Evolutionary conservation across 2,888 invertebrate species (phyloP), one percentile per base, ranked within the genome.

Genomic region (Argyresthia goedartella): DNA sequence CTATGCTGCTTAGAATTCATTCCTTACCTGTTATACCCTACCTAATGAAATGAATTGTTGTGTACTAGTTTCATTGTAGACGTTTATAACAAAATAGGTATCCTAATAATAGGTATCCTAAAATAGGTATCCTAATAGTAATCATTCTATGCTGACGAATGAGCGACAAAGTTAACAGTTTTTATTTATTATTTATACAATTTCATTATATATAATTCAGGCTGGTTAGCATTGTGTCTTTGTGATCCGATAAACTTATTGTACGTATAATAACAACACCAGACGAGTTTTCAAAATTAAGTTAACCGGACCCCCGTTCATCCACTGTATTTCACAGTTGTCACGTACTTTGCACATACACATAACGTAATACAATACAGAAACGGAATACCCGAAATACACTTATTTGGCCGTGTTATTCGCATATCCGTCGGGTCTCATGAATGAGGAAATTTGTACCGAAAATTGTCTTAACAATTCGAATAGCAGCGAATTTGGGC

Each of bases 401-500:
- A 46, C 25, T 33, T 46, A 9, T 39, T 39, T n/a, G 39, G 3
- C 8, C 39, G n/a, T 39, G 39, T 6, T 11, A n/a, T 39, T 39
- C 39, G 10, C 39, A 39, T n/a, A 11, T 39, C 39, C 39, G 8
- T 8, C 39, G 3, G 6, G 25, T 6, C 25, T 25, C 48, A 36
- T 60, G 60, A 64, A 57, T 61, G 63, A 57, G 61, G 62, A 57
- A 61, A 62, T 59, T 67, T 63, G 59, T 57, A 58, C 62, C 59
- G 57, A 66, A 69, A 68, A 71, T 67, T 66, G 64, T 69, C 66
- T 66, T 60, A 60, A 62, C 64, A 65, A 69, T 68, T 67, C 63
- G 59, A 61, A 66, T 72, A 67, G 60, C 62, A 56, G 58, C 59
- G 67, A 69, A 71, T 70, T 66, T 57, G 66, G 65, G 39, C 9